Evolutionary conservation across 2,113 vertebrate genomes (phyloP).

Genomic region (Macroglossus sobrinus): DNA sequence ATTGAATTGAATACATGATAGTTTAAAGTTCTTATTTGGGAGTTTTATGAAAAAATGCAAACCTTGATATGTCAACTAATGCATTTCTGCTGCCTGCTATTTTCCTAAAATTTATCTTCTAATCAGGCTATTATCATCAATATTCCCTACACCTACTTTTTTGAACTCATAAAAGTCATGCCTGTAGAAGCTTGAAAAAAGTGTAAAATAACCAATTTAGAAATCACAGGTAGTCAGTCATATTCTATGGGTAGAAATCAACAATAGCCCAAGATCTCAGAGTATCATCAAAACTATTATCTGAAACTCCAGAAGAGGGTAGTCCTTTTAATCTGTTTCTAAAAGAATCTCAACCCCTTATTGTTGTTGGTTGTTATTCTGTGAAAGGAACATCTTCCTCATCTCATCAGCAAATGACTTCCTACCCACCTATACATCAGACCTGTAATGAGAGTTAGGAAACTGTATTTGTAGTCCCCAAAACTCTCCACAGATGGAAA

Average conservation of each 20-base stretch:
- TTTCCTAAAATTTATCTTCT: background rate
- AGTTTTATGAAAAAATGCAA: background rate
- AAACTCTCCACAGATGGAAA: background rate
- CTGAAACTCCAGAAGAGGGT: background rate
- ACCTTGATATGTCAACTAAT: background rate
- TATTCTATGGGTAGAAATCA: background rate
- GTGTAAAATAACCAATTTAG: background rate
- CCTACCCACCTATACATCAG: background rate
- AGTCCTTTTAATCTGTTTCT: background rate
- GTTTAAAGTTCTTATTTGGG: background rate
- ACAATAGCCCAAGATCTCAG: background rate
- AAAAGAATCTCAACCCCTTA: background rate
- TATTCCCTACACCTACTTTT: background rate
- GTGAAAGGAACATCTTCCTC: background rate
- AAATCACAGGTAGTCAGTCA: background rate
- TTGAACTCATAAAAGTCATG: background rate
- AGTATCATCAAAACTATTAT: background rate
- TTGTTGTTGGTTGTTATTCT: background rate
- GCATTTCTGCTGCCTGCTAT: background rate
- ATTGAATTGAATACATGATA: background rate
- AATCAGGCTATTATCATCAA: background rate
- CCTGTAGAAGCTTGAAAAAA: background rate
- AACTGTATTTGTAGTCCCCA: background rate
- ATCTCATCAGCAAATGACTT: conserved; percentile 10
- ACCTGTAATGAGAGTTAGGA: background rate